phyloP scores from a whole-genome alignment of 2,888 invertebrate genomes.

The Hartigia nigra region DNA sequence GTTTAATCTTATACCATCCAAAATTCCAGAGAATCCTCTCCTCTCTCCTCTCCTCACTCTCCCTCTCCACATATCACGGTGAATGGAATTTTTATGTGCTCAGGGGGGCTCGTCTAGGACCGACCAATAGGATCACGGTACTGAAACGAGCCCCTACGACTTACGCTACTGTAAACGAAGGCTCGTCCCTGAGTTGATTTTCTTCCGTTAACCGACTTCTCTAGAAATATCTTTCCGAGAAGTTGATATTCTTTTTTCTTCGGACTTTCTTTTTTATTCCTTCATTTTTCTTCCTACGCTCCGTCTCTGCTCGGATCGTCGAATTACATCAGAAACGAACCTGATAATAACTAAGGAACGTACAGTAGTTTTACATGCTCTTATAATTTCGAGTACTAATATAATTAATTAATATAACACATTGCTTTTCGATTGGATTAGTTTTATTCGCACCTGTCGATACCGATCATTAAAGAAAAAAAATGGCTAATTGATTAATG shows the following conservation, averaged over 20 bases:
- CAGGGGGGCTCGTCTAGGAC: not conserved
- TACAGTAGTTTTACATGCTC: not conserved
- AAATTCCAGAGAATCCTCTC: not conserved
- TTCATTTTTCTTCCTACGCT: not conserved
- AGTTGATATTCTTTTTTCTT: not conserved
- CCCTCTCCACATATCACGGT: not conserved
- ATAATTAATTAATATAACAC: no score
- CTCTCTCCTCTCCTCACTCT: not conserved
- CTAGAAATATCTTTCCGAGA: not conserved
- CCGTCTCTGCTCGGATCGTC: not conserved
- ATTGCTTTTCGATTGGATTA: no score
- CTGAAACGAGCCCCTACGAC: not conserved
- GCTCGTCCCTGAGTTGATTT: not conserved
- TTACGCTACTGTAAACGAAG: not conserved
- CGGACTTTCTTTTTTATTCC: not conserved
- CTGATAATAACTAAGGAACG: not conserved
- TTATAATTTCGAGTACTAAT: not conserved
- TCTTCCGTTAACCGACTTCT: not conserved
- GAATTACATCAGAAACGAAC: not conserved
- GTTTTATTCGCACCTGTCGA: not conserved
- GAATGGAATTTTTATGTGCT: not conserved
- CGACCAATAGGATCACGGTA: not conserved
- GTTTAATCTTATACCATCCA: not conserved
- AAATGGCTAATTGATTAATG: not conserved
- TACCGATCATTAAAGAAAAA: not conserved